phyloP scores from a whole-genome alignment of 2,888 invertebrate species.

The Drosophila merina region DNA sequence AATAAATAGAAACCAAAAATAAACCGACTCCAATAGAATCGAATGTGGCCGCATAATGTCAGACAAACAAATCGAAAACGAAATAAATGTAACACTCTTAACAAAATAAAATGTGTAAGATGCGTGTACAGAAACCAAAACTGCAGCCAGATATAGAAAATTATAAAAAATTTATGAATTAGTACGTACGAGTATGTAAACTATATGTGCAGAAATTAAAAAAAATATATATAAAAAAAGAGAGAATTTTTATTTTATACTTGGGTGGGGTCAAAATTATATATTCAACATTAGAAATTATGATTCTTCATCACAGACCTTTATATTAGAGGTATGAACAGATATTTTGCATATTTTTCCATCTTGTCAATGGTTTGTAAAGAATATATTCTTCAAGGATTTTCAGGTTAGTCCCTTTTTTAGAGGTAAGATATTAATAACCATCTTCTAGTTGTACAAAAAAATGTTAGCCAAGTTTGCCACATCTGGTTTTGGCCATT shows the following conservation, averaged over 20 bases:
- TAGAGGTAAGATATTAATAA: too few relatives aligned
- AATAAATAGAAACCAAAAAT: constrained; percentile 12
- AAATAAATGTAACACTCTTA: constrained; percentile 29
- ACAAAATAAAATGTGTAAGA: constrained; percentile 37
- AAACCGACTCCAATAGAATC: constrained; percentile 32
- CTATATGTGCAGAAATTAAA: constrained; percentile 66
- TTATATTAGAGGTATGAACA: too few relatives aligned
- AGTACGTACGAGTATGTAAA: constrained; percentile 74
- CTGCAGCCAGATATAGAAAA: constrained; percentile 54
- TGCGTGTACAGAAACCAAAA: constrained; percentile 45
- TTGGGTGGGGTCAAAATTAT: neutral
- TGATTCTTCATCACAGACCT: too few relatives aligned
- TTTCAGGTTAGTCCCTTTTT: too few relatives aligned
- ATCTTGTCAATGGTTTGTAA: too few relatives aligned
- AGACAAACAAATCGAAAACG: constrained; percentile 5
- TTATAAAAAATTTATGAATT: constrained; percentile 64
- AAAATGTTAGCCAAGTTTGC: too few relatives aligned
- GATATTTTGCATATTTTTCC: too few relatives aligned
- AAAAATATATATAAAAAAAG: constrained; percentile 26
- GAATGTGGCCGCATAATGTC: constrained; percentile 20
- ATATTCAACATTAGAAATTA: too few relatives aligned
- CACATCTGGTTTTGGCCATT: too few relatives aligned
- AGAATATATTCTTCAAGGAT: too few relatives aligned
- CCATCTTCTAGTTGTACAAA: too few relatives aligned
- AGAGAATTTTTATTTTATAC: neutral